Evolutionary conservation across 2,113 vertebrate genomes (phyloP), one percentile per base, ranked within the genome.

Genomic region (Poeciliopsis occidentalis): DNA sequence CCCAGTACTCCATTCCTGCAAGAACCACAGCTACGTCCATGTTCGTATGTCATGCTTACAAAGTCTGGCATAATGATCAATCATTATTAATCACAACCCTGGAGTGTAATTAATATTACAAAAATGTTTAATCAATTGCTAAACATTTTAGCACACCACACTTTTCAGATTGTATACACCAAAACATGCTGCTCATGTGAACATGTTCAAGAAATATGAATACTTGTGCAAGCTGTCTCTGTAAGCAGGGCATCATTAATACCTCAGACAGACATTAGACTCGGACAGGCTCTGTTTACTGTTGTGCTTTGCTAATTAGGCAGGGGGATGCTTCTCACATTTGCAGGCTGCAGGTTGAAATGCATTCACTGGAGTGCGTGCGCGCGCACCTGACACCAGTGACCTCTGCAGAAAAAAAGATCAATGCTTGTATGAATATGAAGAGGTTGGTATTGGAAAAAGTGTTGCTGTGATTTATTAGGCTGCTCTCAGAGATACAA

Each of bases 361-460:
- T 6, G 65, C 72, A 60, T 60, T n/a, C 37, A 8, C 61, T 66
- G 83, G 76, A 76, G 73, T 22, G 70, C 0, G 39, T 1, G 41
- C 69, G 74, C 34, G 73, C 15, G 62, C 3, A 12, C 1, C 34
- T 78, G 75, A 83, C 75, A 83, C 27, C 51, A 69, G 26, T 76
- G 83, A 67, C 83, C 87, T 87, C 82, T 82, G 81, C 79, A 75
- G 77, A 67, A 72, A 15, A n/a, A 72, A 17, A 69, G 78, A 90
- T 90, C 85, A 66, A 91, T 90, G 87, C 69, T 54, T 79, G 75
- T 77, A 86, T 87, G 81, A 90, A 87, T 88, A 87, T 87, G 80
- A 83, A 86, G 81, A 67, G 66, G 61, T 78, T 1, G 64, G 70
- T 84, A 87, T 80, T 71, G 75, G 67, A 51, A 60, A 64, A 82